A percentile compares a stretch with the other conserved stretches of the same genome.
These are phyloP conservation scores for Spilosoma lubricipeda DNA, from an alignment of 2,888 invertebrate species.

Conservation along the genomic window DNA sequence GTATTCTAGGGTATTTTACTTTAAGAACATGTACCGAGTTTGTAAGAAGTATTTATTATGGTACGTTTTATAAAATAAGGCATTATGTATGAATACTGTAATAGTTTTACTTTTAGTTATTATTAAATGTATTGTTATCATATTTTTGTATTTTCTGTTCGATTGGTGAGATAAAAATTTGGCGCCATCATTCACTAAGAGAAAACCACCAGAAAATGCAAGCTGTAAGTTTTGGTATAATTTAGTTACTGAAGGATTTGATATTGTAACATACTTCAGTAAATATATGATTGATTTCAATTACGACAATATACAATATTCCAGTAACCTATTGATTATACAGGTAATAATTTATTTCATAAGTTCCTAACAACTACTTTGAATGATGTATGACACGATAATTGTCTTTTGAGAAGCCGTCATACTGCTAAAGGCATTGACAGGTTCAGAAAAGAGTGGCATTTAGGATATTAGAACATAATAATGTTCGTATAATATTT, in stretches of 20 bases:
- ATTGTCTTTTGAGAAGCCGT: slow-evolving; percentile 51
- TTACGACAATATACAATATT: background rate
- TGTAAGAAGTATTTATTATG: slow-evolving; percentile 1
- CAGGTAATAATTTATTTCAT: slow-evolving; percentile 17
- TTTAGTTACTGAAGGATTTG: background rate
- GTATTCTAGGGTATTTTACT: background rate
- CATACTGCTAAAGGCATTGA: slow-evolving; percentile 39
- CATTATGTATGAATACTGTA: background rate
- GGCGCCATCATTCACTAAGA: too few species aligned
- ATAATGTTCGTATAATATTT: slow-evolving; percentile 1
- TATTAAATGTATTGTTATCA: background rate
- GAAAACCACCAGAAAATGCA: background rate
- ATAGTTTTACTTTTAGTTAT: background rate
- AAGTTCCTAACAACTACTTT: slow-evolving; percentile 11
- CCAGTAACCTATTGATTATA: background rate
- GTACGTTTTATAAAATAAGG: background rate
- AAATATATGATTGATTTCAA: background rate
- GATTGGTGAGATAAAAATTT: background rate
- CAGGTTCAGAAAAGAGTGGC: slow-evolving; percentile 38
- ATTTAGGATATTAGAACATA: slow-evolving; percentile 65
- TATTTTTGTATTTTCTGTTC: background rate
- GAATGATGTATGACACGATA: slow-evolving; percentile 53
- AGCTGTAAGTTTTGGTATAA: background rate
- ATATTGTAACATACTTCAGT: background rate
- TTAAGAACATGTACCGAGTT: slow-evolving; percentile 5